Evolutionary conservation across 2,797 vertebrate genomes (phyloP).

Genomic region (Chanos chanos): DNA sequence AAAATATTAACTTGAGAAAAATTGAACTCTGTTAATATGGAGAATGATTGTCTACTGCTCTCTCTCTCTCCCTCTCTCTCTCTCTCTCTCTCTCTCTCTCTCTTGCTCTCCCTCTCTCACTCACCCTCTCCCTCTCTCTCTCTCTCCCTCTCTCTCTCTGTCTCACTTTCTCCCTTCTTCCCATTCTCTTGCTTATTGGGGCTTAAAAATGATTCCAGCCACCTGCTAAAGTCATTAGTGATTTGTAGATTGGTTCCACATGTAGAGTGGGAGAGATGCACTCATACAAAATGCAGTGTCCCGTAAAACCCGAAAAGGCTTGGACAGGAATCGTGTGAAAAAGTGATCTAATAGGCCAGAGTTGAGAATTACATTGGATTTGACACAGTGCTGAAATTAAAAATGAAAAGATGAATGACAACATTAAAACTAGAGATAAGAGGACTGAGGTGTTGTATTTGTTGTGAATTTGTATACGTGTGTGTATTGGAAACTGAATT

Average conservation of each 20-base stretch:
- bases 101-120: too few species aligned
- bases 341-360: constrained; percentile 43
- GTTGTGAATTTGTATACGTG: too few species aligned
- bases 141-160: too few species aligned
- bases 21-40: too few species aligned
- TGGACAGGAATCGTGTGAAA: constrained; percentile 55
- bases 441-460: not conserved
- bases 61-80: constrained; percentile 12
- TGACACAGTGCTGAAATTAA: constrained; percentile 8
- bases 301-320: constrained; percentile 62
- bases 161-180: too few species aligned
- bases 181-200: constrained; percentile 42
- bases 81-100: too few species aligned
- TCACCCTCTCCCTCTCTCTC: too few species aligned
- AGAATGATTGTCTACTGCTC: not conserved
- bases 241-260: constrained; percentile 64
- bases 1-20: too few species aligned
- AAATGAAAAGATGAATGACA: constrained; percentile 9
- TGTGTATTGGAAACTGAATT: not conserved
- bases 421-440: not conserved
- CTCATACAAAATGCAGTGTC: constrained; percentile 58
- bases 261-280: constrained; percentile 67
- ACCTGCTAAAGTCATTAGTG: constrained; percentile 70
- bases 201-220: constrained; percentile 54
- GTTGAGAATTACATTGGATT: constrained; percentile 12